Percentiles rank a stretch among this genome's conserved stretches.
These are phyloP conservation scores for Catostomus latipinnis DNA, from an alignment of 2,797 vertebrate genomes.

Conservation along the genomic window DNA sequence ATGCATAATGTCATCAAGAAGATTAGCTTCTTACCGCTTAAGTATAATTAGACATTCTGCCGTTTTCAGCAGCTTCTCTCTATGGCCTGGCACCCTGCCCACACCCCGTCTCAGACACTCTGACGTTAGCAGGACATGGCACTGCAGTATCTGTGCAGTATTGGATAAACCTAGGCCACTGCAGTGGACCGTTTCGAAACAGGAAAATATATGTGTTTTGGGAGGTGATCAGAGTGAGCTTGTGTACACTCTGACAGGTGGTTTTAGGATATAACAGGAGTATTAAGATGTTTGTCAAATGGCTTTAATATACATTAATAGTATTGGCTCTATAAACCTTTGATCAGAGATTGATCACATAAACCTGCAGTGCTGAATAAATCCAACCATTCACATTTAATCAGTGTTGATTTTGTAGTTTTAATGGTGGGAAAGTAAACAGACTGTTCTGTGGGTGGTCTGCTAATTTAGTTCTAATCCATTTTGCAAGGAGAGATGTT, in stretches of 20 bases:
- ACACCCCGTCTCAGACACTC: background rate
- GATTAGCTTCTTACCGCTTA: slow-evolving; percentile 68
- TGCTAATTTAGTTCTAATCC: slow-evolving; percentile 34
- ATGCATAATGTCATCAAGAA: slow-evolving; percentile 72
- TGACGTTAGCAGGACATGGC: slow-evolving; percentile 13
- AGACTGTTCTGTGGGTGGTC: background rate
- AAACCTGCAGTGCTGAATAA: background rate
- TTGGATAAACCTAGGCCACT: slow-evolving; percentile 1
- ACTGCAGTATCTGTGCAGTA: slow-evolving; percentile 13
- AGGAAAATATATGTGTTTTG: background rate
- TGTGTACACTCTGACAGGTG: background rate
- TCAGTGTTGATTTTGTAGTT: background rate
- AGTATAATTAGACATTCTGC: slow-evolving; percentile 62
- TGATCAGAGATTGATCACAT: too few relatives aligned
- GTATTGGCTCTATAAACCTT: background rate
- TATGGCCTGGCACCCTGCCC: background rate
- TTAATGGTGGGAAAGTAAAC: slow-evolving; percentile 7
- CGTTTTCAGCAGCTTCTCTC: background rate
- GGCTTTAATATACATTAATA: too few relatives aligned
- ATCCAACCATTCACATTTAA: background rate
- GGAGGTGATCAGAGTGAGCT: background rate
- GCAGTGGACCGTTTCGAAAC: background rate
- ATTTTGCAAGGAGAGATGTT: slow-evolving; percentile 17
- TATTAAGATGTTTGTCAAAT: background rate
- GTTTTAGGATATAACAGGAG: slow-evolving; percentile 4